Evolutionary conservation across 2,113 vertebrate genomes (phyloP), one percentile per base, ranked within the genome.

Genomic region (Dinomys branickii): DNA sequence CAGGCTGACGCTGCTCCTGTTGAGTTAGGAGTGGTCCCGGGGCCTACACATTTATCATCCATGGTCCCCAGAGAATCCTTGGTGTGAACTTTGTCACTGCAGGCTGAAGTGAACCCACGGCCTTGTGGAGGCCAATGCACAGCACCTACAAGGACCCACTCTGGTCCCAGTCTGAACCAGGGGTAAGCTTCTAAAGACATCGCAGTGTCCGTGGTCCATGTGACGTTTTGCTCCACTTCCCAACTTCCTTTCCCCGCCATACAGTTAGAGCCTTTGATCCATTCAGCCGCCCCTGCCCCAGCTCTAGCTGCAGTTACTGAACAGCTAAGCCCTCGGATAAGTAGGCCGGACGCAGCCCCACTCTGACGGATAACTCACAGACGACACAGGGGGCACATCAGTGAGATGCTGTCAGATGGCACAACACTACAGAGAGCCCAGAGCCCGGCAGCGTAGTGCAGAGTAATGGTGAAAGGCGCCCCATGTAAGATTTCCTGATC

Each of bases 171-270:
- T 38, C 9, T 11, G 7, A 1, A 24, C 4, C 33, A 19, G 7
- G 30, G 8, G 19, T 19, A 13, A 7, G n/a, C n/a, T n/a, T 10
- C 63, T 0, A 6, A 73, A 56, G 30, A 5, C 24, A 52, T 12
- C 4, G 1, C 0, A 19, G 20, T 5, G 35, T 13, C 85, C 6
- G 2, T 0, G 30, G 61, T 13, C 54, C 20, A 38, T n/a, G n/a
- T n/a, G n/a, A n/a, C n/a, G n/a, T 11, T 50, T 24, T 1, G 0
- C 9, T 38, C 24, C 65, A 0, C 22, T 5, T 8, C 44, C 47
- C n/a, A 14, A 7, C 6, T 1, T 26, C 20, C 61, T 12, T 26
- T 33, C 56, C 12, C 28, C 38, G 65, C 38, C 56, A 1, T 59
- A 11, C 9, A 4, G 38, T 75, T 30, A 69, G 59, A 35, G 52